Evolutionary conservation across 1,140 invertebrate species (phyloP).

Genomic region (Trichonephila clavipes): DNA sequence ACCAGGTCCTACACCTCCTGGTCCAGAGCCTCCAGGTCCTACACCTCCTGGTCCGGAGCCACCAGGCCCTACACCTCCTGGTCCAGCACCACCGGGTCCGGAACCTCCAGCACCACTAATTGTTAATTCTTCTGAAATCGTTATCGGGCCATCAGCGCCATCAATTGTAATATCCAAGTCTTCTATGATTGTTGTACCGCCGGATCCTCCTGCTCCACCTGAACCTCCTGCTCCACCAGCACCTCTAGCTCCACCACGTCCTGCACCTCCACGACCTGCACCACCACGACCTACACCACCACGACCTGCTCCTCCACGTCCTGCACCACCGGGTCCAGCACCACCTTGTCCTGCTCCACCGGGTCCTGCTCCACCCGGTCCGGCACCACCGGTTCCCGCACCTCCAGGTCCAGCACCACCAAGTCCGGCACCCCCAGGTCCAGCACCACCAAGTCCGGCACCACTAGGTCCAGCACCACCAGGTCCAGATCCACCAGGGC

Average conservation of each 20-base stretch:
- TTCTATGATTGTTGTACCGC: too few relatives aligned
- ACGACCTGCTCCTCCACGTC: too few relatives aligned
- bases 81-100: not conserved
- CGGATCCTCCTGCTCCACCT: too few relatives aligned
- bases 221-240: too few relatives aligned
- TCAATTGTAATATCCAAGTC: not conserved
- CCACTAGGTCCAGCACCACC: too few relatives aligned
- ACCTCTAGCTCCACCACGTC: not conserved
- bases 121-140: not conserved
- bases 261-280: too few relatives aligned
- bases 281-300: too few relatives aligned
- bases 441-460: not conserved
- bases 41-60: not conserved
- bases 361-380: too few relatives aligned
- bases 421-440: not conserved
- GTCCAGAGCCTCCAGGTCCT: not conserved
- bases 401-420: accelerated
- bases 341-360: too few relatives aligned
- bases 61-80: not conserved
- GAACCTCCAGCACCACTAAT: not conserved
- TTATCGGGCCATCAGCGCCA: too few relatives aligned
- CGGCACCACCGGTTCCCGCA: accelerated
- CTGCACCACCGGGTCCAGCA: too few relatives aligned
- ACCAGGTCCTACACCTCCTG: not conserved
- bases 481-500: too few relatives aligned